phyloP scores from a whole-genome alignment of 2,113 vertebrate species.

The Paedocypris sp. region DNA sequence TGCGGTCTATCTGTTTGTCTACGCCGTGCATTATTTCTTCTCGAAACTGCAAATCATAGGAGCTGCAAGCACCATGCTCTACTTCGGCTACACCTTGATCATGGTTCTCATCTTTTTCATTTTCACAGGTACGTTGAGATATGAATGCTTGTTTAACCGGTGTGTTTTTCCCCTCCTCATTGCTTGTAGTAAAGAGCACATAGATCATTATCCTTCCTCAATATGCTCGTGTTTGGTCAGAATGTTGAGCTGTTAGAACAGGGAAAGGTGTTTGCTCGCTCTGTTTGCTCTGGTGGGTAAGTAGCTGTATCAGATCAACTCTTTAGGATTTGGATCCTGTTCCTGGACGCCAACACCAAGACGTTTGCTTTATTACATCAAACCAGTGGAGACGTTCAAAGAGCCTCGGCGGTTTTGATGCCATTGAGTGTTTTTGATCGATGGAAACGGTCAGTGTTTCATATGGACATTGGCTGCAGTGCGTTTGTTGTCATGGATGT shows the following conservation, averaged over 20 bases:
- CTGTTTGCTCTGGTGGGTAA: neutral
- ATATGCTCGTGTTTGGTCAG: too few relatives aligned
- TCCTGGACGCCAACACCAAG: neutral
- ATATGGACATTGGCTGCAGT: slow-evolving; percentile 23
- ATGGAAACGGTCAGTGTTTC: slow-evolving; percentile 2
- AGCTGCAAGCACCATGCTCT: slow-evolving; percentile 65
- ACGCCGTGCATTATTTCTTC: slow-evolving; percentile 72
- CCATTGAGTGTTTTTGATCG: neutral
- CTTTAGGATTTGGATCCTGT: slow-evolving; percentile 36
- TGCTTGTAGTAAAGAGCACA: too few relatives aligned
- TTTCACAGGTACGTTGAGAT: slow-evolving; percentile 60
- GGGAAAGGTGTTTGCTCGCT: too few relatives aligned
- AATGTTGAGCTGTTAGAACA: too few relatives aligned
- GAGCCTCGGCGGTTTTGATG: neutral
- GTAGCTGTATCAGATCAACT: neutral
- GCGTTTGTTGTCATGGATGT: slow-evolving; percentile 35
- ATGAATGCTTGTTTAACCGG: neutral
- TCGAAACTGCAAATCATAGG: slow-evolving; percentile 69
- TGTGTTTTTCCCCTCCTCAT: neutral
- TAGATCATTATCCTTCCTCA: too few relatives aligned
- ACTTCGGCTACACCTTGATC: slow-evolving; percentile 68
- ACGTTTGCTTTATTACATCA: neutral
- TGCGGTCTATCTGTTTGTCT: slow-evolving; percentile 88
- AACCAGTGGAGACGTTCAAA: neutral
- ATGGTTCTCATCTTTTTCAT: slow-evolving; percentile 75